Conservation (phyloP, 2,797 vertebrate genomes). For the Acanthurus leucopareius region DNA sequence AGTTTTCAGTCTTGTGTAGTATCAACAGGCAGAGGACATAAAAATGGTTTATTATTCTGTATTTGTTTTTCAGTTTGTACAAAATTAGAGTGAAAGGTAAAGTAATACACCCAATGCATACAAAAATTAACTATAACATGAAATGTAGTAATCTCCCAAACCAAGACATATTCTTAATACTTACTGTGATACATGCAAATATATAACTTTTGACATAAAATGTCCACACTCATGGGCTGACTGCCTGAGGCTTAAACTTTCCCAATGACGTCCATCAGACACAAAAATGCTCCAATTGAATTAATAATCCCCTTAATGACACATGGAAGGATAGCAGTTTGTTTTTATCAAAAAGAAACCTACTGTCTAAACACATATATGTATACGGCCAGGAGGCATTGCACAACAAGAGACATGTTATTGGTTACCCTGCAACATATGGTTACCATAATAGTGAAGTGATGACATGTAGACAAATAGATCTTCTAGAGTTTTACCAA, state of each 20-base stretch:
- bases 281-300: neutral
- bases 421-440: constrained; percentile 18
- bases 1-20: neutral
- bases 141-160: constrained; percentile 20
- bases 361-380: constrained; percentile 14
- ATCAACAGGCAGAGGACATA: neutral
- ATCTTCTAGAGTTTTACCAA: neutral
- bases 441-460: constrained; percentile 14
- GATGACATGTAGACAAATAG: constrained; percentile 19
- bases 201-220: constrained; percentile 12
- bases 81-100: constrained; percentile 38
- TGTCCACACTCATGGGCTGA: neutral
- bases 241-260: neutral
- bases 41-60: constrained; percentile 48
- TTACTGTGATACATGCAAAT: constrained; percentile 46
- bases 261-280: neutral
- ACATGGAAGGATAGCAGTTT: constrained; percentile 22
- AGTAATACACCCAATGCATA: constrained; percentile 39
- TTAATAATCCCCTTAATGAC: constrained; percentile 25
- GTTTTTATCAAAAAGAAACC: constrained; percentile 39
- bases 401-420: constrained; percentile 28
- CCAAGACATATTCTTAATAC: constrained; percentile 35
- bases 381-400: constrained; percentile 36
- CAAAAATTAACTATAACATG: constrained; percentile 28
- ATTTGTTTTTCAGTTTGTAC: constrained; percentile 29